Base-by-base conservation (phyloP, 2,888 invertebrate species). In the Strigamia transsilvanica region DNA sequence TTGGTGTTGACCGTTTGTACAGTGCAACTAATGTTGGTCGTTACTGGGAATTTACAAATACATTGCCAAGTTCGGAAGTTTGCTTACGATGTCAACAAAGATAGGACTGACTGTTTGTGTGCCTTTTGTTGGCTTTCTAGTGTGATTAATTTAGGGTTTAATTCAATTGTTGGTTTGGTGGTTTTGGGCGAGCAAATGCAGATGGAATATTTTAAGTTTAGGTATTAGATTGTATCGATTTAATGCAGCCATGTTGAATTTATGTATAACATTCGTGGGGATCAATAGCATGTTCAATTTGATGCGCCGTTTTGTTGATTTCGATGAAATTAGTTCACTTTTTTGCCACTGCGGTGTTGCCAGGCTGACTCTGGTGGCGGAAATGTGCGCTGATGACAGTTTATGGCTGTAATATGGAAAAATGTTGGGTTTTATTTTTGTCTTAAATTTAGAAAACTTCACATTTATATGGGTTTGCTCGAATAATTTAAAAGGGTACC, bases 31-130 rank as follows among this genome's bases (percentile, higher is more conserved):
- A 66, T 66, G 61, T 66, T 12, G 61, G 61, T 21, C 61, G 61
- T 66, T 66, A 66, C 61, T 23, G 21, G 13, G 61, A 66, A 66
- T 66, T 66, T 66, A 66, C 61, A 66, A 66, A 66, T 66, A 66
- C 61, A 23, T 66, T 66, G 61, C 61, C 21, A 66, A 23, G 23
- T 21, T 66, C 12, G 61, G 23, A 18, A 46, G 15, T 13, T 46
- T 6, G 46, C 46, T 46, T 46, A 46, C 46, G 46, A 46, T 46
- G 46, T 46, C 46, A 46, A 46, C 46, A 46, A 46, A 46, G 46
- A 46, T 46, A 46, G 46, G 46, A 46, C 46, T 15, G 15, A n/a
- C 15, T 46, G 46, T 46, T 46, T 46, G 46, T 46, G 46, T 46
- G 38, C 38, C 46, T 46, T 46, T 46, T 46, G 46, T 46, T 46